A percentile compares a stretch with the other conserved stretches of the same genome.
These are phyloP conservation scores for Eucera pruinosa DNA, from an alignment of 2,888 invertebrate species.

Conservation along the genomic window DNA sequence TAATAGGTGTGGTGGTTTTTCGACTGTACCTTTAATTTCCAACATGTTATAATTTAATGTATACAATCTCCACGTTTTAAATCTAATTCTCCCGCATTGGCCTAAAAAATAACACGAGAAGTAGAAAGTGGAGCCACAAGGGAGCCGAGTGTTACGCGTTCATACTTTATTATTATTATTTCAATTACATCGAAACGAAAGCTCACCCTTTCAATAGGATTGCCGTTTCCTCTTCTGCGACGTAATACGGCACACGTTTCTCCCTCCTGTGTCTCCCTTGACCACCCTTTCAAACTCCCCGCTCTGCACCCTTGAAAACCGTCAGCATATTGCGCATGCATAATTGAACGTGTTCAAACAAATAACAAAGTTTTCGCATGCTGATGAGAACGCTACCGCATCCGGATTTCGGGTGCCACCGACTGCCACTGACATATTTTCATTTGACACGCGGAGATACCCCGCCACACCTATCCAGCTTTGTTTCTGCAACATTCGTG, in stretches of 20 bases:
- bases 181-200: slow-evolving; percentile 74
- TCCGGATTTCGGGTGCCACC: slow-evolving; percentile 76
- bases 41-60: no score
- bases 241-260: slow-evolving; percentile 34
- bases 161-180: slow-evolving; percentile 79
- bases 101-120: no score
- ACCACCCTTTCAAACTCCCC: slow-evolving; percentile 48
- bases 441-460: slow-evolving; percentile 74
- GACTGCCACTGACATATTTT: slow-evolving; percentile 81
- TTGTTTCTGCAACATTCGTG: slow-evolving; percentile 25
- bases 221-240: slow-evolving; percentile 44
- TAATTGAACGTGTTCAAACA: slow-evolving; percentile 83
- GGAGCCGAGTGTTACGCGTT: slow-evolving; percentile 73
- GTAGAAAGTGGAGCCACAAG: no score
- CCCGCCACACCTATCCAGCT: not conserved
- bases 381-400: slow-evolving; percentile 76
- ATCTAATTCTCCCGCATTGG: no score
- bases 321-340: slow-evolving; percentile 83
- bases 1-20: no score
- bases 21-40: no score
- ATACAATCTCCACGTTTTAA: no score
- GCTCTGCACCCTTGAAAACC: slow-evolving; percentile 63
- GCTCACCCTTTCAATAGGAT: slow-evolving; percentile 63
- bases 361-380: slow-evolving; percentile 83
- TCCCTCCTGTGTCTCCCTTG: slow-evolving; percentile 33